phyloP scores from a whole-genome alignment of 2,888 invertebrate genomes.

The Orthosia cruda region DNA sequence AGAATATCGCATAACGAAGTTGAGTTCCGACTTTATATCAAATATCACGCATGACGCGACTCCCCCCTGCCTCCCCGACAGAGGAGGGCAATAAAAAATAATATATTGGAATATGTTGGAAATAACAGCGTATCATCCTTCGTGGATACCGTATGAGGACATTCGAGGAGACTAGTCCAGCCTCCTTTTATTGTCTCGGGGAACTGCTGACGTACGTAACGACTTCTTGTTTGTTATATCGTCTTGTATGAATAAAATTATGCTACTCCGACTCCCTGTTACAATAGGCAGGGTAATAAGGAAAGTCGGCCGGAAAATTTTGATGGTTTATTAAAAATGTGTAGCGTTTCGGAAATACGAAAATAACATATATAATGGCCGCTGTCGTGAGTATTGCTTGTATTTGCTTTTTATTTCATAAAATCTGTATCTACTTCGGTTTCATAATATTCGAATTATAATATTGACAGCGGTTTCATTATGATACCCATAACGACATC shows the following conservation, averaged over 20 bases:
- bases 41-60: slow-evolving; percentile 91
- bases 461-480: no score
- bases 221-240: slow-evolving; percentile 84
- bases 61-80: slow-evolving; percentile 76
- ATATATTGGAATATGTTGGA: slow-evolving; percentile 92
- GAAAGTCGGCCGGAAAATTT: slow-evolving; percentile 73
- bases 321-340: slow-evolving; percentile 66
- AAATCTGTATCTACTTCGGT: no score
- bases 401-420: background rate
- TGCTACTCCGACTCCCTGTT: slow-evolving; percentile 74
- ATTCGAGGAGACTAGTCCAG: slow-evolving; percentile 89
- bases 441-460: no score
- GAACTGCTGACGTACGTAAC: slow-evolving; percentile 87
- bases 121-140: slow-evolving; percentile 92
- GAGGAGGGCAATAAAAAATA: slow-evolving; percentile 91
- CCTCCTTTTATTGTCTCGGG: slow-evolving; percentile 87
- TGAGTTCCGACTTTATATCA: slow-evolving; percentile 92
- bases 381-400: slow-evolving; percentile 1
- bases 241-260: slow-evolving; percentile 84
- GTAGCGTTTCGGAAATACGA: slow-evolving; percentile 45
- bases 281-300: slow-evolving; percentile 79
- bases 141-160: slow-evolving; percentile 86
- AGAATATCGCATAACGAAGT: slow-evolving; percentile 92
- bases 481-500: no score
- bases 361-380: slow-evolving; percentile 19